Evolutionary conservation across 2,113 vertebrate species (phyloP), one percentile per base, ranked within the genome.

Genomic region (Elgaria multicarinata): DNA sequence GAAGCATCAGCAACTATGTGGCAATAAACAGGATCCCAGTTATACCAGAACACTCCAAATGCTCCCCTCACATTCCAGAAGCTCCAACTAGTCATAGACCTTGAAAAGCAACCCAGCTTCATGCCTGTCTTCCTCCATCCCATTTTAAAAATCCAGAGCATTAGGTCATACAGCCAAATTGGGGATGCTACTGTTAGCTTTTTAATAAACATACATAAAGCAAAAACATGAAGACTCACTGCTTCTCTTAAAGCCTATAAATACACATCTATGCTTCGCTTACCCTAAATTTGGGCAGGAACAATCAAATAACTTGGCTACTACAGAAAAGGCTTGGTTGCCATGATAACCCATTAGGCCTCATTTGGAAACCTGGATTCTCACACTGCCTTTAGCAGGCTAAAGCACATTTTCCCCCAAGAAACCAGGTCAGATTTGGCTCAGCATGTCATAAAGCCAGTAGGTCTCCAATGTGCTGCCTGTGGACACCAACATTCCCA

Each of bases 231-330:
- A 84, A 89, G 82, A 42, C 44, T 76, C 81, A 83, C 46, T 31
- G 71, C 88, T 31, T 66, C 33, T 28, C 88, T 77, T 6, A 77
- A 53, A 39, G 58, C n/a, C 74, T 33, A 69, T 67, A 67, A 87
- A 84, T 76, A 12, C 64, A 33, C 20, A 33, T 69, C 36, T 53
- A n/a, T 28, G 26, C 72, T 33, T 77, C 55, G 16, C 33, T 13
- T 77, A 42, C 44, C 74, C 88, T 55, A 31, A 77, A 83, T 77
- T 55, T 84, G 72, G 72, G 72, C 26, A 84, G n/a, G 81, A 50
- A n/a, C 72, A 13, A 67, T 22, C 7, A 42, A 12, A 24, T 24
- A 36, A 33, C 31, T 69, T 18, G 69, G n/a, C 33, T 58, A 46
- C 55, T 10, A 36, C 31, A 55, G 58, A 9, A 28, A 36, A 31